A percentile compares a stretch with the other conserved stretches of the same genome.
Conservation (phyloP, 2,113 vertebrate genomes). For the Cryptotis parvus region DNA sequence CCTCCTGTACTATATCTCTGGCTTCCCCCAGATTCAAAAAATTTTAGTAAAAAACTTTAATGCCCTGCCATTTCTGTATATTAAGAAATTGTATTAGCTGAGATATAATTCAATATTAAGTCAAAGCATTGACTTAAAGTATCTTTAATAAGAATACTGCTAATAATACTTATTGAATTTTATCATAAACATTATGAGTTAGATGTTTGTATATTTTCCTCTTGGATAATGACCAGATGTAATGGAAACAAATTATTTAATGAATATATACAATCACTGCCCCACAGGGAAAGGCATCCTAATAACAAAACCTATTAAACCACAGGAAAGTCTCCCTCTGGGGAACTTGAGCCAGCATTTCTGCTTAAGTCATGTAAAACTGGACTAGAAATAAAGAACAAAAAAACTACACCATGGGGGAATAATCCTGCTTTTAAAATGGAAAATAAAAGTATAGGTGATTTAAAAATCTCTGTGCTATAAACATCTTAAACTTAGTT, state of each 20-base stretch:
- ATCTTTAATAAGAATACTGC: not conserved
- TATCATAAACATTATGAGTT: slow-evolving; percentile 13
- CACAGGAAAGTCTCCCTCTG: slow-evolving; percentile 41
- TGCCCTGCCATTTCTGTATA: not conserved
- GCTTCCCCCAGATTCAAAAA: not conserved
- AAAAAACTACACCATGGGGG: not conserved
- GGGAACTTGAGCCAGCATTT: not conserved
- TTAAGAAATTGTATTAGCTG: not conserved
- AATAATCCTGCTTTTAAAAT: not conserved
- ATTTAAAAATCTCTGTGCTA: not conserved
- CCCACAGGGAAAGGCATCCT: slow-evolving; percentile 31
- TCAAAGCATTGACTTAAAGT: not conserved
- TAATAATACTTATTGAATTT: slow-evolving; percentile 25
- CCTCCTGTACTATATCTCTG: no score
- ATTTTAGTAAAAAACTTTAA: slow-evolving; percentile 12
- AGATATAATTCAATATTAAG: not conserved
- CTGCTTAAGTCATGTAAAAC: slow-evolving; percentile 58
- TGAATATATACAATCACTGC: slow-evolving; percentile 25
- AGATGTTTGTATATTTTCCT: slow-evolving; percentile 41
- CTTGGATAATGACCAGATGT: not conserved
- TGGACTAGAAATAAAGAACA: slow-evolving; percentile 16
- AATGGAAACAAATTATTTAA: slow-evolving; percentile 51
- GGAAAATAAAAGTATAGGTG: not conserved
- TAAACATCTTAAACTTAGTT: not conserved
- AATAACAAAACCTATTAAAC: slow-evolving; percentile 66